These are phyloP conservation scores for Hipparchia sbordonii DNA, from an alignment of 2,888 invertebrate species.

Conservation along the genomic window DNA sequence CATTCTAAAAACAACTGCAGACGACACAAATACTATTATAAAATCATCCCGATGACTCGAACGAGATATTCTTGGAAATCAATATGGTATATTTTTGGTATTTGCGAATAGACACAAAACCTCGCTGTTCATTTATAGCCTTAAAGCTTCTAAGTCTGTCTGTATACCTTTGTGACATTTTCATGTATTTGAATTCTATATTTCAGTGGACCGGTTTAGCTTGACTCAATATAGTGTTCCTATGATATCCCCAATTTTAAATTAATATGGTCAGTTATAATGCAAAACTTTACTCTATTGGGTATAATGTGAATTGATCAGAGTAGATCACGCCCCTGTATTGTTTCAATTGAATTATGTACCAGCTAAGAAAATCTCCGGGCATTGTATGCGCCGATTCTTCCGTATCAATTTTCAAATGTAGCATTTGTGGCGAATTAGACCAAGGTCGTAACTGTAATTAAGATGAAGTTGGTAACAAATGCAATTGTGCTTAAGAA, in stretches of 20 bases:
- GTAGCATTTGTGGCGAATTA: constrained; percentile 18
- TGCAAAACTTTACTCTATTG: neutral
- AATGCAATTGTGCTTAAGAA: neutral
- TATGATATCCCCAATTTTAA: neutral
- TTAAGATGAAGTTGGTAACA: neutral
- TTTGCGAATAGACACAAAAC: too few species aligned
- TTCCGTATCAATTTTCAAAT: constrained; percentile 44
- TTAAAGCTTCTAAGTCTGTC: neutral
- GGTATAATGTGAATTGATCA: neutral
- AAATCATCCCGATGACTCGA: too few species aligned
- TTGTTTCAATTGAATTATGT: constrained; percentile 71
- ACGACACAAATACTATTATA: too few species aligned
- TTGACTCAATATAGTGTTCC: too few species aligned
- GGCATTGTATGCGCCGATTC: constrained; percentile 57
- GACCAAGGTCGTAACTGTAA: constrained; percentile 26
- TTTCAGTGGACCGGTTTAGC: too few species aligned
- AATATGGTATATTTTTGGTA: too few species aligned
- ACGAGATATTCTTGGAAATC: too few species aligned
- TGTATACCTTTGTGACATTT: too few species aligned
- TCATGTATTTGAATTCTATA: neutral
- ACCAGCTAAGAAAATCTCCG: constrained; percentile 54
- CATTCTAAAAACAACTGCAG: neutral
- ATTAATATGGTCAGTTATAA: neutral
- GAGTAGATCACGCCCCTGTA: constrained; percentile 64
- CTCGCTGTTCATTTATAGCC: too few species aligned